phyloP scores from a whole-genome alignment of 1,140 invertebrate species.

The Frieseomelitta varia region DNA sequence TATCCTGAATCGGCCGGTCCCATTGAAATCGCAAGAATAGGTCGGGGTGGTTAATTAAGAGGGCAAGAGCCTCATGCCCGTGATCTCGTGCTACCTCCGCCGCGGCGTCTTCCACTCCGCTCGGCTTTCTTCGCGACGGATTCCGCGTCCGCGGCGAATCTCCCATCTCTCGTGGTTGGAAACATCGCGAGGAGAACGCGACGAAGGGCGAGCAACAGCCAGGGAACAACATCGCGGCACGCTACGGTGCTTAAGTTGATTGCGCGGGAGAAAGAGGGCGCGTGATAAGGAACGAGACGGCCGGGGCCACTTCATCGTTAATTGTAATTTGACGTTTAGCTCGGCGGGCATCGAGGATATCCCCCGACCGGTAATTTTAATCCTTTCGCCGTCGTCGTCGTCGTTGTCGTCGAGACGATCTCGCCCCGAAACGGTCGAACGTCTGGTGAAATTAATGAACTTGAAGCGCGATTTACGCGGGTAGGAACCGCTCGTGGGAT shows the following conservation, averaged over 20 bases:
- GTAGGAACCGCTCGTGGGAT: conserved; percentile 46
- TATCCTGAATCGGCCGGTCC: neutral
- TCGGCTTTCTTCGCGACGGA: conserved; percentile 21
- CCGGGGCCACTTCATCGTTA: conserved; percentile 68
- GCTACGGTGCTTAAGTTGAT: conserved; percentile 65
- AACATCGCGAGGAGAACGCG: conserved; percentile 12
- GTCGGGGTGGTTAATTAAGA: conserved; percentile 30
- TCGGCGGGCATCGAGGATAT: conserved; percentile 44
- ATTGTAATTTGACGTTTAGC: conserved; percentile 74
- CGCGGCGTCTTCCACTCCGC: neutral
- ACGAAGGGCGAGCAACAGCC: neutral
- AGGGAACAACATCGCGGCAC: conserved; percentile 54
- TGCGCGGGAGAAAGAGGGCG: conserved; percentile 27
- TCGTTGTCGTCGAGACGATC: conserved; percentile 67
- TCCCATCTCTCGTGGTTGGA: no score
- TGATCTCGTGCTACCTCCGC: conserved; percentile 7
- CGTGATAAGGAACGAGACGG: neutral
- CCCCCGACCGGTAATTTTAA: conserved; percentile 67
- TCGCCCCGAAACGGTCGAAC: conserved; percentile 61
- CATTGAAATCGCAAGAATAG: conserved; percentile 32
- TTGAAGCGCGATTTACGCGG: conserved; percentile 68
- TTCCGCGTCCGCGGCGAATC: neutral
- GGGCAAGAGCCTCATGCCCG: conserved; percentile 1
- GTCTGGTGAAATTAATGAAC: conserved; percentile 71
- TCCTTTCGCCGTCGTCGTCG: conserved; percentile 68